These are phyloP conservation scores for Rhyacichthys aspro DNA, from an alignment of 2,797 vertebrate genomes.

Conservation along the genomic window DNA sequence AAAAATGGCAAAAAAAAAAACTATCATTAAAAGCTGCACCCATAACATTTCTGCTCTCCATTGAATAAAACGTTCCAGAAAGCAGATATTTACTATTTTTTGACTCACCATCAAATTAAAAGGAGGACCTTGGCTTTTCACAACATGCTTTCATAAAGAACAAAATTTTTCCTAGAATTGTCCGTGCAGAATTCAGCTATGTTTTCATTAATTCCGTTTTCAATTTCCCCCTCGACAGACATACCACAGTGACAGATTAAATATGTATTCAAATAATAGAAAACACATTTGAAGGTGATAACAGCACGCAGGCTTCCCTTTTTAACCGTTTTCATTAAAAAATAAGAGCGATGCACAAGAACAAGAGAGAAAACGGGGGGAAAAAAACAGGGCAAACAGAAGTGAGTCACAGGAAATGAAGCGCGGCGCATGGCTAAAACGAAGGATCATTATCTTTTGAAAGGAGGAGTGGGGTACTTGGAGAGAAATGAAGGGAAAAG, in stretches of 20 bases:
- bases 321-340: constrained; percentile 31
- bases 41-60: neutral
- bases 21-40: neutral
- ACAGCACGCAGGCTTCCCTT: neutral
- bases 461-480: constrained; percentile 21
- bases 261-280: constrained; percentile 21
- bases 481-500: constrained; percentile 43
- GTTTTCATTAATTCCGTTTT: constrained; percentile 3
- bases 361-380: constrained; percentile 27
- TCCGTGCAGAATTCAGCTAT: neutral
- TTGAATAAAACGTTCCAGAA: neutral
- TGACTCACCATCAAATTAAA: neutral
- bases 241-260: constrained; percentile 20
- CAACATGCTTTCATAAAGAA: neutral
- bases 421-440: constrained; percentile 10
- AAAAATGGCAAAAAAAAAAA: neutral
- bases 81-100: neutral
- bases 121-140: neutral
- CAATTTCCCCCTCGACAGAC: constrained; percentile 7
- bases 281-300: constrained; percentile 25
- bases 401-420: constrained; percentile 54
- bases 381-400: neutral
- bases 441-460: constrained; percentile 55
- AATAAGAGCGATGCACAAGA: constrained; percentile 25
- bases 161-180: neutral